Percentiles rank a stretch among this genome's conserved stretches.
phyloP scores from a whole-genome alignment of 2,888 invertebrate species.

The Argyresthia goedartella region DNA sequence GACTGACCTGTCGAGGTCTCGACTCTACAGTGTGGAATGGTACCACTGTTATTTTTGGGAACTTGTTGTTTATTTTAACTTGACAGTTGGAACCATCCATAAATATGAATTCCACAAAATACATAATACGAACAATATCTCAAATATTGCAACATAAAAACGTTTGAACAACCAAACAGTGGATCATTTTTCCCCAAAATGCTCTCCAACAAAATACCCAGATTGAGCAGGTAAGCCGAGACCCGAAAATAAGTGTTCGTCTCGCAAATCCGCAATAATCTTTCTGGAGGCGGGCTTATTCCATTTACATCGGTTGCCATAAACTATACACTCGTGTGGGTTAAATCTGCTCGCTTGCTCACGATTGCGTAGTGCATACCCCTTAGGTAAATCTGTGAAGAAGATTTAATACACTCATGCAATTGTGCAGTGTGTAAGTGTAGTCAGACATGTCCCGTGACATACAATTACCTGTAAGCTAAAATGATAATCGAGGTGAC shows the following conservation, averaged over 20 bases:
- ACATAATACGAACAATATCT: not conserved
- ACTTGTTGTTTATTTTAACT: too few species aligned
- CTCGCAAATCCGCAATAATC: not conserved
- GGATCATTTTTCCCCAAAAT: not conserved
- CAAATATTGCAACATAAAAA: not conserved
- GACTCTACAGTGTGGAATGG: not conserved
- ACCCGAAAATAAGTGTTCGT: not conserved
- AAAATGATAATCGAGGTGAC: too few species aligned
- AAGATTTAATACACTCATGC: too few species aligned
- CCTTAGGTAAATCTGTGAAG: too few species aligned
- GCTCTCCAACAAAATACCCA: not conserved
- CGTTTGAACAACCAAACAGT: not conserved
- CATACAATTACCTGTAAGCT: too few species aligned
- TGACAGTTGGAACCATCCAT: too few species aligned
- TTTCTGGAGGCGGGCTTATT: not conserved
- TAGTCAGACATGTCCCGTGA: too few species aligned
- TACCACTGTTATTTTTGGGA: too few species aligned
- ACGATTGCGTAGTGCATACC: too few species aligned
- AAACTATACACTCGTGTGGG: not conserved
- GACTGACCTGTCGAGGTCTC: conserved; percentile 28
- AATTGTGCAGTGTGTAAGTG: too few species aligned
- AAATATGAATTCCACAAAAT: not conserved
- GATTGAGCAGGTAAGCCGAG: not conserved
- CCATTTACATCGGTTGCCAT: not conserved
- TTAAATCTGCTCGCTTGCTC: not conserved